phyloP scores from a whole-genome alignment of 2,888 invertebrate genomes.

The Plemyria rubiginata region DNA sequence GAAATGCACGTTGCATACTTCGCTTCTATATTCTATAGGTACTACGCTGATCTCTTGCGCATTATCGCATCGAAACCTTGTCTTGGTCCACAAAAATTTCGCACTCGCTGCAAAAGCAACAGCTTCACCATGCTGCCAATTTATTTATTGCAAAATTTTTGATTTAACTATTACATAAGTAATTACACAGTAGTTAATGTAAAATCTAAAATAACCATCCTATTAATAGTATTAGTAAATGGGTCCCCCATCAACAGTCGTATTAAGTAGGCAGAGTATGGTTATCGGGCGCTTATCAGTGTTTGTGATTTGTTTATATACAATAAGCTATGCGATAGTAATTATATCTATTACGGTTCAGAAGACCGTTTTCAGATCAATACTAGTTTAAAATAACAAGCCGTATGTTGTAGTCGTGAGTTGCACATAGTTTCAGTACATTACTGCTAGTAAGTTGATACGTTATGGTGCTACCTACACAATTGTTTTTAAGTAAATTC shows the following conservation, averaged over 20 bases:
- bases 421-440: slow-evolving; percentile 30
- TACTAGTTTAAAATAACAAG: slow-evolving; percentile 49
- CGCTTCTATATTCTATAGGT: too few relatives aligned
- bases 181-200: slow-evolving; percentile 1
- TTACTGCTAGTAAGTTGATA: slow-evolving; percentile 27
- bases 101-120: too few relatives aligned
- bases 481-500: slow-evolving; percentile 75
- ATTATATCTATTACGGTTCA: slow-evolving; percentile 23
- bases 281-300: slow-evolving; percentile 34
- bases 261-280: slow-evolving; percentile 12
- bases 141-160: too few relatives aligned
- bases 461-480: slow-evolving; percentile 57
- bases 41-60: too few relatives aligned
- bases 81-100: too few relatives aligned
- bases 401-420: slow-evolving; percentile 48
- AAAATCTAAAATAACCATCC: neutral
- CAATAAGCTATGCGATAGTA: slow-evolving; percentile 41
- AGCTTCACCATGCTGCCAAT: too few relatives aligned
- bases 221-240: neutral
- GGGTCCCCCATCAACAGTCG: slow-evolving; percentile 22
- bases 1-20: too few relatives aligned
- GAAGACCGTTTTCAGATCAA: slow-evolving; percentile 39
- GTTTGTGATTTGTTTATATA: slow-evolving; percentile 42
- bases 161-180: too few relatives aligned
- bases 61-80: too few relatives aligned